Evolutionary conservation across 2,797 vertebrate species (phyloP), one percentile per base, ranked within the genome.

Genomic region (Remorina albescens): DNA sequence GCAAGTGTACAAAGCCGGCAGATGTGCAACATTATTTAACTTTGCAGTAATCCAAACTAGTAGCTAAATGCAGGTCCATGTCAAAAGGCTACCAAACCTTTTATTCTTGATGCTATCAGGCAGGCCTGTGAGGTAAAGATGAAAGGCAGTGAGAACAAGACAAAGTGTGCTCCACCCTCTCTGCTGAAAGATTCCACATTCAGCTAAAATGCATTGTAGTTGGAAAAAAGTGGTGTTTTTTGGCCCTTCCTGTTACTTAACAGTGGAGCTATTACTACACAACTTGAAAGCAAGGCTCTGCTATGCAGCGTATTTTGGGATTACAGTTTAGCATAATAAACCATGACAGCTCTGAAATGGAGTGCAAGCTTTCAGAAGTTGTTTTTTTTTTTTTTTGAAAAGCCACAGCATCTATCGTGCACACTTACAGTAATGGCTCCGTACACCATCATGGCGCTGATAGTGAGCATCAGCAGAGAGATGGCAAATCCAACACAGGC

Each of bases 391-490:
- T 42, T 7, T 16, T 15, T 28, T 28, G 15, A 72, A 54, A 56
- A 13, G 1, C 23, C n/a, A 16, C 6, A 21, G 7, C 10, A 21
- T 62, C 46, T 47, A 9, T 18, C 26, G 68, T 37, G 25, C 26
- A 67, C 79, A 96, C 98, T 97, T 95, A 99, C 98, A 80, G 97
- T 97, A 50, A 99, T 98, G 25, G 98, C 97, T 79, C 98, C 98
- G 0, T 99, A 99, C 39, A 99, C 97, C 97, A 99, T 96, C 98
- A 99, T 98, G 68, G 97, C 97, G 86, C 98, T 99, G 94, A 99
- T 98, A n/a, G 97, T 98, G 93, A 99, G 98, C 97, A 99, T 98
- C 87, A 99, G 94, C 55, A 99, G 95, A 62, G 97, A 98, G 90
- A 99, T 96, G 74, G 97, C 97, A 83, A 99, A 98, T 60, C 98